Percentiles rank a stretch among this genome's conserved stretches.
phyloP scores from a whole-genome alignment of 2,888 invertebrate genomes.

The Drosophila antonietae region DNA sequence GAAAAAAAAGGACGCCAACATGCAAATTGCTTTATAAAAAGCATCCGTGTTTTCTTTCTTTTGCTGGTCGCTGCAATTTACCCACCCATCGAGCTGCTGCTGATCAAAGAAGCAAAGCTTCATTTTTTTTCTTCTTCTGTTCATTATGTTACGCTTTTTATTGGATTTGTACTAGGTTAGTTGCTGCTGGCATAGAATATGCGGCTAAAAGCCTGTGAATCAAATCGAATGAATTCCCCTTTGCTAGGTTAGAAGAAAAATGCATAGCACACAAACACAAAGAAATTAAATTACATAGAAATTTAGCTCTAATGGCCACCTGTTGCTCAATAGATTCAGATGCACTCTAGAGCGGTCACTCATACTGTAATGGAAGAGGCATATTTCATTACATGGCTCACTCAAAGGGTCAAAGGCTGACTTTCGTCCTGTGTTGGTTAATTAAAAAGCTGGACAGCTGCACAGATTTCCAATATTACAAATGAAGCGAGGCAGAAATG shows the following conservation, averaged over 20 bases:
- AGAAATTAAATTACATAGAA: background rate
- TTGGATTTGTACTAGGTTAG: conserved; percentile 40
- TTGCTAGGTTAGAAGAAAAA: background rate
- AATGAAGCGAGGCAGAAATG: background rate
- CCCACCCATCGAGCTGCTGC: conserved; percentile 12
- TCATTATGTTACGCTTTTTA: conserved; percentile 35
- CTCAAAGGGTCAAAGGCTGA: background rate
- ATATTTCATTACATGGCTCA: background rate
- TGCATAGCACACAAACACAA: background rate
- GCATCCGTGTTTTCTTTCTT: conserved; percentile 27
- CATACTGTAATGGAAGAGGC: too few species aligned
- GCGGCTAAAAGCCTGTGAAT: conserved; percentile 9
- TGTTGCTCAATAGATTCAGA: background rate
- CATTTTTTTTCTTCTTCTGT: background rate
- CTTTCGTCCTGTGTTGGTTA: background rate
- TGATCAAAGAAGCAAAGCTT: conserved; percentile 30
- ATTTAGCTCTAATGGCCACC: background rate
- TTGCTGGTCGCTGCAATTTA: conserved; percentile 18
- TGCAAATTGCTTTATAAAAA: conserved; percentile 66
- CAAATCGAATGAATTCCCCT: conserved; percentile 10
- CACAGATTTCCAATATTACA: background rate
- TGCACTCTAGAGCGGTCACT: too few species aligned
- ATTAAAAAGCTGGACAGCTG: background rate
- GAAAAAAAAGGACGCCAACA: conserved; percentile 32
- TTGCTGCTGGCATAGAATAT: conserved; percentile 20